phyloP scores from a whole-genome alignment of 64 coral and sea anemone species.

The Pocillopora damicornis region DNA sequence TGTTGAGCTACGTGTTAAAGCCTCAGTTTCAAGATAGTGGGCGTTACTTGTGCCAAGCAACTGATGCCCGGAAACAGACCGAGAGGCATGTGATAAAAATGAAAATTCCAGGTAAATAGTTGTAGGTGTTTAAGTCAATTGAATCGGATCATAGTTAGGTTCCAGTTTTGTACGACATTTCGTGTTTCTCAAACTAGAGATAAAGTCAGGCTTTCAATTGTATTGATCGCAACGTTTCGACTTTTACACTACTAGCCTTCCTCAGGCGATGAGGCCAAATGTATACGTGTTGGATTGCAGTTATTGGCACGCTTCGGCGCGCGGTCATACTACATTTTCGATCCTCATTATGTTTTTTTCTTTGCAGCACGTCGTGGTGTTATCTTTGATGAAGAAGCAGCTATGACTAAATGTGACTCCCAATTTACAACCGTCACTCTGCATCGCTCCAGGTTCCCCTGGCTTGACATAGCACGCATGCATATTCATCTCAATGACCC shows the following conservation, averaged over 20 bases:
- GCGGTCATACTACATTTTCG: background rate
- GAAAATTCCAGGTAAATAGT: slow-evolving; percentile 9
- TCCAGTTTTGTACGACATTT: too few species aligned
- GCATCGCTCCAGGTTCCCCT: background rate
- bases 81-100: slow-evolving; percentile 9
- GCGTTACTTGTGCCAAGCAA: background rate
- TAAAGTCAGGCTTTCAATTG: too few species aligned
- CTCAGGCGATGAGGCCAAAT: too few species aligned
- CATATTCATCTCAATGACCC: slow-evolving; percentile 30
- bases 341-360: background rate
- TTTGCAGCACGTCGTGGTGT: background rate
- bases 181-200: too few species aligned
- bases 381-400: background rate
- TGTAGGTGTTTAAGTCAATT: too few species aligned
- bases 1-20: slow-evolving; percentile 1
- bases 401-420: background rate
- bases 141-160: too few species aligned
- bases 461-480: slow-evolving; percentile 15
- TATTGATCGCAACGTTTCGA: too few species aligned
- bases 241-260: too few species aligned
- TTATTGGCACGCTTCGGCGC: too few species aligned
- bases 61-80: slow-evolving; percentile 3
- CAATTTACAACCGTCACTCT: slow-evolving; percentile 1
- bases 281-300: too few species aligned
- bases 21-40: background rate